These are phyloP conservation scores for Drosophila flavopinicola DNA, from an alignment of 2,888 invertebrate species.

Conservation along the genomic window DNA sequence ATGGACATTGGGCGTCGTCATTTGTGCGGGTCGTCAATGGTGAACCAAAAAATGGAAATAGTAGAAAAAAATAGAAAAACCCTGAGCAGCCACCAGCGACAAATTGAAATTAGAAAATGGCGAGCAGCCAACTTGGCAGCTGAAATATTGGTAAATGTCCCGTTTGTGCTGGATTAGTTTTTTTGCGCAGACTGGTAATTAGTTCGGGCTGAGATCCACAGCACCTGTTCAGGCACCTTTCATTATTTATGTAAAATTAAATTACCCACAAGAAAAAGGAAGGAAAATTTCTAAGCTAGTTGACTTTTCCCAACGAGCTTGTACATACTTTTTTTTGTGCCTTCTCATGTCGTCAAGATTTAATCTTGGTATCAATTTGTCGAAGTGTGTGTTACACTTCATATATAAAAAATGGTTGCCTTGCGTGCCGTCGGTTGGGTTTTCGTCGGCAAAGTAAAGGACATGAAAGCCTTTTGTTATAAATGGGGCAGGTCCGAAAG, in stretches of 20 bases:
- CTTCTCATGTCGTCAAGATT: conserved; percentile 58
- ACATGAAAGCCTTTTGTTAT: conserved; percentile 61
- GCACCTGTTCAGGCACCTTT: conserved; percentile 38
- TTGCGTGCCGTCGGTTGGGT: conserved; percentile 58
- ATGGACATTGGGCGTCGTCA: conserved; percentile 67
- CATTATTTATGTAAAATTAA: conserved; percentile 60
- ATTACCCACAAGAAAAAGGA: conserved; percentile 26
- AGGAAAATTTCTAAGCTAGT: neutral
- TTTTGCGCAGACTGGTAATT: conserved; percentile 45
- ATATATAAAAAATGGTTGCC: conserved; percentile 63
- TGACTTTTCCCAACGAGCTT: conserved; percentile 8
- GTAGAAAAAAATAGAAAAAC: conserved; percentile 12
- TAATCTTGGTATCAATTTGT: conserved; percentile 81
- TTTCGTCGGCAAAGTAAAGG: conserved; percentile 41
- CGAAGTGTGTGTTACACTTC: conserved; percentile 70
- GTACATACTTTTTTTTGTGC: conserved; percentile 12
- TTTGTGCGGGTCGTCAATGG: conserved; percentile 50
- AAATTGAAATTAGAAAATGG: conserved; percentile 74
- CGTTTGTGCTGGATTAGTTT: conserved; percentile 28
- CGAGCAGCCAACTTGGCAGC: conserved; percentile 44
- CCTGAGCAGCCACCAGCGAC: conserved; percentile 47
- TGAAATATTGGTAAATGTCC: conserved; percentile 42
- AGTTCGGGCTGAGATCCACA: conserved; percentile 46
- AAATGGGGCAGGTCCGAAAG: conserved; percentile 53
- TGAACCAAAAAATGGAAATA: conserved; percentile 21